Conservation (phyloP, 2,888 invertebrate genomes). For the Brachylomia viminalis region DNA sequence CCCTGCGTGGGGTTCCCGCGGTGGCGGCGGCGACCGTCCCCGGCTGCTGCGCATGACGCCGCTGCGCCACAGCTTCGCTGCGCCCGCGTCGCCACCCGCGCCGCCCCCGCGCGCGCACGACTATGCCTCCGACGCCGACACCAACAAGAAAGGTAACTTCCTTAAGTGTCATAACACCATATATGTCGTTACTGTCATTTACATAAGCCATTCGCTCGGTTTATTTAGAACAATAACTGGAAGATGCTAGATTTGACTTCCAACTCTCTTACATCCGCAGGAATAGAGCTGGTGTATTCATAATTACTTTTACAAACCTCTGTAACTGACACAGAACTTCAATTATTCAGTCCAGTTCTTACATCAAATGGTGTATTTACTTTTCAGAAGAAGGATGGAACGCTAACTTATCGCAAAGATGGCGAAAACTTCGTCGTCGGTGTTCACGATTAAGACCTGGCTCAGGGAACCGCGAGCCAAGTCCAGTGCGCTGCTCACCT, state of each 20-base stretch:
- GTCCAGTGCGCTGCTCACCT: conserved; percentile 90
- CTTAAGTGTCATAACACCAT: conserved; percentile 49
- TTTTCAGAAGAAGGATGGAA: conserved; percentile 93
- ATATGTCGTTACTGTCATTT: conserved; percentile 31
- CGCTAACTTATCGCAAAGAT: conserved; percentile 93
- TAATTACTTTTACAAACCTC: neutral
- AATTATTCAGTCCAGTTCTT: neutral
- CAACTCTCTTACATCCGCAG: neutral
- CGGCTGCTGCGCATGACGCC: conserved; percentile 91
- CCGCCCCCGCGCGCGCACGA: conserved; percentile 84
- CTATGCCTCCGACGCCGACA: conserved; percentile 91
- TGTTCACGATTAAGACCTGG: conserved; percentile 93
- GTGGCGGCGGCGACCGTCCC: conserved; percentile 88
- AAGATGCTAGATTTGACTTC: conserved; percentile 35
- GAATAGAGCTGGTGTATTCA: neutral
- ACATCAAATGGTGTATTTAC: conserved; percentile 8
- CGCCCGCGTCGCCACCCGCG: conserved; percentile 86
- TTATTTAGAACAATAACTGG: conserved; percentile 45
- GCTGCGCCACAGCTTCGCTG: conserved; percentile 90
- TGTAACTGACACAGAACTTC: neutral
- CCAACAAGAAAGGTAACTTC: conserved; percentile 89
- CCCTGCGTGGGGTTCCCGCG: conserved; percentile 88
- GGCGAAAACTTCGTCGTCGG: conserved; percentile 93
- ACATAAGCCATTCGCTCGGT: conserved; percentile 29
- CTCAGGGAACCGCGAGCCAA: conserved; percentile 89